Base-by-base conservation (phyloP, 2,113 vertebrate species). In the Agelaius tricolor region DNA sequence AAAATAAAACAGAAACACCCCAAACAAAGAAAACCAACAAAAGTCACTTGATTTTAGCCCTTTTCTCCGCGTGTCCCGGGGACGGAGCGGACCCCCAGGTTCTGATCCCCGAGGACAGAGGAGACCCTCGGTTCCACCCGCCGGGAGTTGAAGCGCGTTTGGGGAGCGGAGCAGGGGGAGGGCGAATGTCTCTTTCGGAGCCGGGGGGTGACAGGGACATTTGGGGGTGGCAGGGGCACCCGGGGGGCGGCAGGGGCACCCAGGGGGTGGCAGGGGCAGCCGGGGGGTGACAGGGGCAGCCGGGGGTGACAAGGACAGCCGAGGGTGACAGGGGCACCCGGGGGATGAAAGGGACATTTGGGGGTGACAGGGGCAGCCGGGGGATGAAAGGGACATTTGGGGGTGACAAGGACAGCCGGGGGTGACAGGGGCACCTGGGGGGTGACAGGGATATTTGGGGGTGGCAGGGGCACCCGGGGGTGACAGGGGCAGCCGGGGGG, bases 61-160 rank as follows among this genome's bases (percentile, higher is more conserved):
- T 14, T 39, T 75, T 68, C 37, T 15, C 46, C 3, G 1, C 67
- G 6, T 10, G 24, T 43, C 27, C 4, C 11, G 21, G 14, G 26
- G 1, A 35, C 35, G 13, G 11, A 65, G 59, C 7, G 7, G 27
- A 33, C 2, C 15, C 6, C 3, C 35, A 6, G 7, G 11, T 27
- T 58, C 6, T 8, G 59, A 39, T 2, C 14, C 58, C 22, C 7
- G 41, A 20, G 82, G 61, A 20, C 69, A n/a, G 61, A 57, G 13
- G 15, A 19, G 13, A 24, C 3, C 11, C 28, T 16, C 23, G 23
- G 13, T 44, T 8, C 13, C 49, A 4, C 41, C 24, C 3, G 10
- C 57, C 19, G 30, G 26, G 57, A 1, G 13, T 2, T 0, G 47
- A 7, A 41, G n/a, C 11, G 37, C 21, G 0, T 35, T 35, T 8